Evolutionary conservation across 1,140 invertebrate genomes (phyloP).

Genomic region (Lysiphlebus fabarum): DNA sequence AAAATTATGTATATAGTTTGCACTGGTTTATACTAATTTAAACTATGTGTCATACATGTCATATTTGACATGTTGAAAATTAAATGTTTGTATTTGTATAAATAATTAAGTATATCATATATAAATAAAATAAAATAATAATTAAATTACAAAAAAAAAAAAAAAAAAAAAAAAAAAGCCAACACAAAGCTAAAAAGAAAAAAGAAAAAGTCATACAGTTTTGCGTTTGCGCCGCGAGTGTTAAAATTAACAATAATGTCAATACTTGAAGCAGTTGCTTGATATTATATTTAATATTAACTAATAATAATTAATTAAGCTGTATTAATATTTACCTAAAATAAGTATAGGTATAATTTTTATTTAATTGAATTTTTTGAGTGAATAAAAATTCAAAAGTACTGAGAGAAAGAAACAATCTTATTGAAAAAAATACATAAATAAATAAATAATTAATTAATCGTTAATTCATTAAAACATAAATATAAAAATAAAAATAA

Average conservation of each 20-base stretch:
- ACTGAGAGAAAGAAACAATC: not conserved
- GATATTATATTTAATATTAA: constrained; percentile 20
- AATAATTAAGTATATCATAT: no score
- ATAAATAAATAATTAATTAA: not conserved
- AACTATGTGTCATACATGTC: no score
- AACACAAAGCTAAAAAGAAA: not conserved
- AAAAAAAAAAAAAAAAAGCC: no score
- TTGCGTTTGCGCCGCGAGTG: constrained; percentile 35
- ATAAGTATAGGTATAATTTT: constrained; percentile 3
- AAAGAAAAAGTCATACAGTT: not conserved
- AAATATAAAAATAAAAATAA: no score
- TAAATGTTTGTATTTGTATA: no score
- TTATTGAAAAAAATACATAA: not conserved
- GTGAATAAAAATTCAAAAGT: not conserved
- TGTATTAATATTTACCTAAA: not conserved
- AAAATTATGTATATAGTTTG: no score
- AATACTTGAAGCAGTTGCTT: constrained; percentile 35
- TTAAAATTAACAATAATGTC: constrained; percentile 40
- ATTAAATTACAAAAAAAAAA: no score
- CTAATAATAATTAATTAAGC: constrained; percentile 31
- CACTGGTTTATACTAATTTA: no score
- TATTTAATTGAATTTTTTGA: not conserved
- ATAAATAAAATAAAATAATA: no score
- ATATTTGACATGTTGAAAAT: no score
- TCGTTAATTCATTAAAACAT: constrained; percentile 19